These are phyloP conservation scores for Tursiops truncatus DNA, from an alignment of 2,113 vertebrate species.

Conservation along the genomic window DNA sequence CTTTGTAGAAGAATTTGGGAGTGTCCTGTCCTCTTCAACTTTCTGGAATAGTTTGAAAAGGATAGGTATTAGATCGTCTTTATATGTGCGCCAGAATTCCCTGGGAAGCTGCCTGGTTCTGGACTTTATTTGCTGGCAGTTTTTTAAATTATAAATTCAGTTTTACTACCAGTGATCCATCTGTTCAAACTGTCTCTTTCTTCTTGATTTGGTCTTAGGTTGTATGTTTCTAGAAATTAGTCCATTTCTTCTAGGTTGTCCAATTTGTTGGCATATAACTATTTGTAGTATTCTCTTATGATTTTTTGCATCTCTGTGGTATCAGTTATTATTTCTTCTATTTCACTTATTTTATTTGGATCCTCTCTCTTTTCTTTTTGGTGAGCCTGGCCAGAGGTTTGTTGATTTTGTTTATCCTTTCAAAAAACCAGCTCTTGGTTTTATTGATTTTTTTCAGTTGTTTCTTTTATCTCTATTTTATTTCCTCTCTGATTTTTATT, in stretches of 20 bases:
- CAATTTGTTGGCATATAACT: neutral
- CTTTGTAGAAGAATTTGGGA: neutral
- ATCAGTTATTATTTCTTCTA: neutral
- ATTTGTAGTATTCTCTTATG: neutral
- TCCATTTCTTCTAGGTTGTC: neutral
- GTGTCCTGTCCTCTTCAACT: neutral
- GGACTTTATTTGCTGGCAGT: neutral
- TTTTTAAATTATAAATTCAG: neutral
- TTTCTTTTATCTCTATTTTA: neutral
- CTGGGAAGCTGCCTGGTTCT: neutral
- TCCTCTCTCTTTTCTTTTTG: neutral
- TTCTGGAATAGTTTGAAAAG: neutral
- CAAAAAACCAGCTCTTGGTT: neutral
- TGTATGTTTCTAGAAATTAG: neutral
- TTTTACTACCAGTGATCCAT: neutral
- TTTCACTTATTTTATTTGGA: neutral
- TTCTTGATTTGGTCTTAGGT: neutral
- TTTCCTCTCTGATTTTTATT: neutral
- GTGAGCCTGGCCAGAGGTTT: neutral
- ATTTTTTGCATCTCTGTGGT: neutral
- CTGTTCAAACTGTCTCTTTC: neutral
- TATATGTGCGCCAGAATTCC: neutral
- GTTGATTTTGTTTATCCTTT: neutral
- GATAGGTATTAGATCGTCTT: neutral
- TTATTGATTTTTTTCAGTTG: neutral